A percentile compares a stretch with the other conserved stretches of the same genome.
Conservation (phyloP, 2,888 invertebrate genomes). For the Phytoseiulus persimilis region DNA sequence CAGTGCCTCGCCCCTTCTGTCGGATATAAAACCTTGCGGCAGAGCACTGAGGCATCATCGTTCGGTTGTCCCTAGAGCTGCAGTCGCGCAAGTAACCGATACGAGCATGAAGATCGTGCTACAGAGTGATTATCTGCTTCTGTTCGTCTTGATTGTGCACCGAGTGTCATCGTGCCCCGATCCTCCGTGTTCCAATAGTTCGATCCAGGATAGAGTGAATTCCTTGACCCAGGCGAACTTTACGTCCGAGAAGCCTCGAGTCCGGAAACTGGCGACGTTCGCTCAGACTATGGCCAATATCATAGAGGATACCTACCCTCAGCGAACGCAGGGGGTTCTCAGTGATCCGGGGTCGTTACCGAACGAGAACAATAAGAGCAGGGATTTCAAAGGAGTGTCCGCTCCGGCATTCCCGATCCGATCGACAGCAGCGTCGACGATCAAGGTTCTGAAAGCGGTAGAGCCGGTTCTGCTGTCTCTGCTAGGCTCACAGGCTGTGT, state of each 20-base stretch:
- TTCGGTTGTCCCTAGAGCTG: background rate
- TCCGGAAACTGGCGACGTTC: constrained; percentile 20
- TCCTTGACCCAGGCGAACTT: background rate
- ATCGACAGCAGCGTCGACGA: background rate
- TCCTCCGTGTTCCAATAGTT: background rate
- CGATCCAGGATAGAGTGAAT: background rate
- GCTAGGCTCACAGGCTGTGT: background rate
- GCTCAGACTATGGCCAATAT: background rate
- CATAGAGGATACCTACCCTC: background rate
- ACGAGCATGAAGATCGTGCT: background rate
- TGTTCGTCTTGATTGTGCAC: background rate
- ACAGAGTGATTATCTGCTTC: background rate
- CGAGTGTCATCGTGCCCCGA: background rate
- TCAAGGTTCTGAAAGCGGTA: background rate
- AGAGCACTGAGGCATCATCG: background rate
- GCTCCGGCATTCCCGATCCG: background rate
- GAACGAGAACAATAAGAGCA: background rate
- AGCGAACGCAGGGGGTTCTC: background rate
- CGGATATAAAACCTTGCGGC: background rate
- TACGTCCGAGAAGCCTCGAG: background rate
- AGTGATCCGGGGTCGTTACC: background rate
- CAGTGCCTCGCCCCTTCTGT: background rate
- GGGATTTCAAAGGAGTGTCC: background rate
- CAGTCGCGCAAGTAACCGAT: background rate
- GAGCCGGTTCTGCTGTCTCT: background rate